These are phyloP conservation scores for Ametastegia equiseti DNA, from an alignment of 2,888 invertebrate genomes.

Conservation along the genomic window DNA sequence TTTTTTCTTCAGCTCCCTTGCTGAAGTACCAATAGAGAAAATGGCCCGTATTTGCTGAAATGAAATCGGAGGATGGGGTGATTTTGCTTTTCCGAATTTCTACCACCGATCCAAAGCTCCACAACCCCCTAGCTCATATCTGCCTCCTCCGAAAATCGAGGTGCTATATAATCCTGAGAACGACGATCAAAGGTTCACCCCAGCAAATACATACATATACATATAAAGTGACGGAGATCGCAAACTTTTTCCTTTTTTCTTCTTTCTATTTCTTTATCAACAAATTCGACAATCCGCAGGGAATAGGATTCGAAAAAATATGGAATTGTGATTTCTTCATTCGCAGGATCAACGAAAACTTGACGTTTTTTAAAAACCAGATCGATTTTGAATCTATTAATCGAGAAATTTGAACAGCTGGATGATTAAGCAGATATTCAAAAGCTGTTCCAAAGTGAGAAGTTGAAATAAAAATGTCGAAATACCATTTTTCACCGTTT, in stretches of 20 bases:
- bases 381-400: no score
- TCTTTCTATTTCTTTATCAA: no score
- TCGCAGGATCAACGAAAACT: no score
- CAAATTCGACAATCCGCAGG: no score
- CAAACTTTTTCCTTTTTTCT: neutral
- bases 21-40: slow-evolving; percentile 26
- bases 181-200: neutral
- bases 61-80: slow-evolving; percentile 5
- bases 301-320: neutral
- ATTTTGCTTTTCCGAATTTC: neutral
- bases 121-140: no score
- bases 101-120: neutral
- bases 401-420: no score
- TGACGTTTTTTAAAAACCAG: no score
- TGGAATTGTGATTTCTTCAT: no score
- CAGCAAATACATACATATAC: neutral
- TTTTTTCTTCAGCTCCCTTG: neutral
- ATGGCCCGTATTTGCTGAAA: slow-evolving; percentile 21
- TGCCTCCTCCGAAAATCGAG: neutral
- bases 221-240: neutral
- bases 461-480: no score
- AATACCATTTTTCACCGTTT: no score
- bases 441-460: no score
- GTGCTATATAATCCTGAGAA: neutral
- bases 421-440: no score